These are phyloP conservation scores for Sthenelais limicola DNA, from an alignment of 2,888 invertebrate genomes.

Conservation along the genomic window DNA sequence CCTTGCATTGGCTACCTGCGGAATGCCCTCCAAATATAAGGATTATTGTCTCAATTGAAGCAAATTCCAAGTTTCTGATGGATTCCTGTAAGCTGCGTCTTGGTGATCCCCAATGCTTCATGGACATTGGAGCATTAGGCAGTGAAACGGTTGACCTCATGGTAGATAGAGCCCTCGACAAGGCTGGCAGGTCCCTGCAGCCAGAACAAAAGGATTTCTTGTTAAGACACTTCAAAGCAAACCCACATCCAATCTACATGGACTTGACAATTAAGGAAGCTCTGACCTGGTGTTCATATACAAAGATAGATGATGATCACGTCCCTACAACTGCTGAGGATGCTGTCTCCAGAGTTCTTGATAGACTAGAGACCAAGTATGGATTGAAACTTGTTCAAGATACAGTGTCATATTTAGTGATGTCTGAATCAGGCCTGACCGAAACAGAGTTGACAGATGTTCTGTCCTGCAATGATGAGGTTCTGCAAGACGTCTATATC, in stretches of 20 bases:
- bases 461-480: conserved; percentile 40
- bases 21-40: conserved; percentile 40
- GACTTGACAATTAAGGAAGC: conserved; percentile 27
- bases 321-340: conserved; percentile 33
- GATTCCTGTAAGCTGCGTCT: not conserved
- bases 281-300: conserved; percentile 37
- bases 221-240: conserved; percentile 18
- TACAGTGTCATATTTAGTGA: conserved; percentile 36
- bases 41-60: conserved; percentile 39
- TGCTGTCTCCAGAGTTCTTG: conserved; percentile 29
- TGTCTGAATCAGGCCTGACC: conserved; percentile 38
- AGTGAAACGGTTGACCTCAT: conserved; percentile 33
- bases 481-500: conserved; percentile 30
- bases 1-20: conserved; percentile 44
- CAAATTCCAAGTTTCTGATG: not conserved
- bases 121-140: conserved; percentile 18
- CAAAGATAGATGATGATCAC: conserved; percentile 24
- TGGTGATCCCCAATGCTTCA: conserved; percentile 9
- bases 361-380: conserved; percentile 28
- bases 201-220: conserved; percentile 34
- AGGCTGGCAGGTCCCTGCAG: conserved; percentile 17
- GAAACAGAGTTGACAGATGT: conserved; percentile 45
- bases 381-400: conserved; percentile 21
- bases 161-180: conserved; percentile 20
- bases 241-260: conserved; percentile 38